Base-by-base conservation (phyloP, 2,113 vertebrate genomes). In the Tychaedon coryphoeus region DNA sequence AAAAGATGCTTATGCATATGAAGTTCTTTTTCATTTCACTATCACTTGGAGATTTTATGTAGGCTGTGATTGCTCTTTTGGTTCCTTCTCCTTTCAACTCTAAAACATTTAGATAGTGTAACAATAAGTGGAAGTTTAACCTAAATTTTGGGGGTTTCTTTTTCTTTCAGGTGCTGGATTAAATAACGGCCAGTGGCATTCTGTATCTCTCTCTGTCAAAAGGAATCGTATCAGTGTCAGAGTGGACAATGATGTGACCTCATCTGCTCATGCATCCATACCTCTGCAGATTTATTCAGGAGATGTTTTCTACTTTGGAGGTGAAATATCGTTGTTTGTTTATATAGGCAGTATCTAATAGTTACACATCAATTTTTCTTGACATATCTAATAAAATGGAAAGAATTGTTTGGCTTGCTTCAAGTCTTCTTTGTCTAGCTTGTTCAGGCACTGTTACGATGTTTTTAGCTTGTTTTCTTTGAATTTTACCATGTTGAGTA, bases 131-230 rank as follows among this genome's bases (percentile, higher is more conserved):
- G 16, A 65, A 72, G 1, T 47, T 58, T 73, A 20, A 33, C 28
- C 18, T 80, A 61, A 13, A 25, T 70, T 74, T 78, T 38, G 2
- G 4, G 6, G 60, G 12, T 71, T 80, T 83, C 12, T 80, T 92
- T 93, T 67, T 34, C 28, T 93, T 61, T 10, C 87, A 99, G 99
- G 99, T 92, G 80, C 90, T 51, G 97, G 92, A 75, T 96, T 99
- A 92, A 99, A 98, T 80, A 98, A 99, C 2, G 99, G 99, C 5
- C 99, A 99, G 91, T 99, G 99, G 99, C 99, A 99, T 98, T 98
- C 97, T 5, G 77, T 99, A 87, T 98, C 97, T 38, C 95, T 99
- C 43, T 97, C 88, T 84, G 97, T 97, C 80, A 98, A 96, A 92
- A 98, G 93, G 91, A 98, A 97, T 76, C 98, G 96, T 73, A 78